These are phyloP conservation scores for Delphinapterus leucas DNA, from an alignment of 2,113 vertebrate species.

Conservation along the genomic window DNA sequence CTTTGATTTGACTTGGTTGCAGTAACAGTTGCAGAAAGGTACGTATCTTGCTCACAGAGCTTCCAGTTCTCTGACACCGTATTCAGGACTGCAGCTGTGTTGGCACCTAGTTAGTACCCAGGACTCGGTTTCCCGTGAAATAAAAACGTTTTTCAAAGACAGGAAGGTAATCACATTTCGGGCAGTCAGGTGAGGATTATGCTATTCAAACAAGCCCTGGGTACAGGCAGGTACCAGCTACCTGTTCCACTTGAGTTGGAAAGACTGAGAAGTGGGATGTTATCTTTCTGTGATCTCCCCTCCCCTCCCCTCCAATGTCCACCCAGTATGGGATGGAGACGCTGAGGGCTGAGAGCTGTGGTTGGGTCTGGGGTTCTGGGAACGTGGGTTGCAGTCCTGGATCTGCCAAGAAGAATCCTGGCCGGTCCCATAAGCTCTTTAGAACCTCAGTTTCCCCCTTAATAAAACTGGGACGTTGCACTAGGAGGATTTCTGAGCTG, in stretches of 20 bases:
- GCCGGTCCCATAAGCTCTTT: not conserved
- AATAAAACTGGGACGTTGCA: not conserved
- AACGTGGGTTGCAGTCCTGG: not conserved
- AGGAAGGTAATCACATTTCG: not conserved
- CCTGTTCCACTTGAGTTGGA: not conserved
- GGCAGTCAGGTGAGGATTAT: not conserved
- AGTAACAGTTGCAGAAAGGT: not conserved
- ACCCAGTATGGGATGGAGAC: too few relatives aligned
- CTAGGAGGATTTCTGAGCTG: not conserved
- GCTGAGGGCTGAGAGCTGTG: not conserved
- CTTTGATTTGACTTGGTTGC: not conserved
- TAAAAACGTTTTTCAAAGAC: not conserved
- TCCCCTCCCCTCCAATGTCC: not conserved
- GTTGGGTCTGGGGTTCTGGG: not conserved
- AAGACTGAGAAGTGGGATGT: not conserved
- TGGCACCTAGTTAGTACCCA: not conserved
- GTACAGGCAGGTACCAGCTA: not conserved
- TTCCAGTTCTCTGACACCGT: not conserved
- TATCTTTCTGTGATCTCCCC: not conserved
- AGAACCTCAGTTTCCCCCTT: not conserved
- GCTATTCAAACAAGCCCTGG: not conserved
- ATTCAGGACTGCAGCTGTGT: not conserved
- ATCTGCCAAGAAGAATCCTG: not conserved
- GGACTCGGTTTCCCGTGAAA: not conserved
- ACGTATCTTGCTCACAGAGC: not conserved